These are phyloP conservation scores for Sylvicapra grimmia DNA, from an alignment of 2,113 vertebrate genomes.

Conservation along the genomic window DNA sequence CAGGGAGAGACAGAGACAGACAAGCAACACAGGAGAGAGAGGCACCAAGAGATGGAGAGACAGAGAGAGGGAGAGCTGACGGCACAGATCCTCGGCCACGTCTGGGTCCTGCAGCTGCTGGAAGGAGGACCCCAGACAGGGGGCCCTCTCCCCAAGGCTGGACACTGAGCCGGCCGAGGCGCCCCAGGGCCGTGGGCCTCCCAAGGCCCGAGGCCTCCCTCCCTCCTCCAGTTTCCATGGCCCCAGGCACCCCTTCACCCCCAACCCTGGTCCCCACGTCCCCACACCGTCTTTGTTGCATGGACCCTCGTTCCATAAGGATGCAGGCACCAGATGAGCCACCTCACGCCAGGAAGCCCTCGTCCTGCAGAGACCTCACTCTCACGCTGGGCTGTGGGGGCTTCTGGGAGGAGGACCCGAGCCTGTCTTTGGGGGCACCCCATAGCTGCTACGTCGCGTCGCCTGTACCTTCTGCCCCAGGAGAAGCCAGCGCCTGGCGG, in stretches of 20 bases:
- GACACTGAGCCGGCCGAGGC: rapidly evolving
- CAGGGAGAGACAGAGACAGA: background rate
- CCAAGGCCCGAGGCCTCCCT: rapidly evolving
- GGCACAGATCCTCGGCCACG: rapidly evolving
- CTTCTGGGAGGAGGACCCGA: rapidly evolving
- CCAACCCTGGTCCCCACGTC: rapidly evolving
- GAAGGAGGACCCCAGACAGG: background rate
- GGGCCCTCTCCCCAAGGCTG: background rate
- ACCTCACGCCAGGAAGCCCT: rapidly evolving
- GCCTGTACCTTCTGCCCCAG: background rate
- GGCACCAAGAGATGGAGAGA: background rate
- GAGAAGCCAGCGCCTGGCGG: rapidly evolving
- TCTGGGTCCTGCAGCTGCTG: background rate
- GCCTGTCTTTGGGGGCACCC: background rate
- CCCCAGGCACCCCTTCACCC: background rate
- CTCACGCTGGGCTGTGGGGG: rapidly evolving
- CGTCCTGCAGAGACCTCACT: rapidly evolving
- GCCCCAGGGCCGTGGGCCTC: background rate
- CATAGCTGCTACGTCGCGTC: rapidly evolving
- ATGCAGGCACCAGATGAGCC: rapidly evolving
- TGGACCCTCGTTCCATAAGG: background rate
- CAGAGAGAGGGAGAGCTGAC: background rate
- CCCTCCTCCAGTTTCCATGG: background rate
- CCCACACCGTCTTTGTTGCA: rapidly evolving
- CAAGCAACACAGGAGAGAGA: too few species aligned